Percentiles rank a stretch among this genome's conserved stretches.
Conservation (phyloP, 2,797 vertebrate genomes). For the Erithacus rubecula region DNA sequence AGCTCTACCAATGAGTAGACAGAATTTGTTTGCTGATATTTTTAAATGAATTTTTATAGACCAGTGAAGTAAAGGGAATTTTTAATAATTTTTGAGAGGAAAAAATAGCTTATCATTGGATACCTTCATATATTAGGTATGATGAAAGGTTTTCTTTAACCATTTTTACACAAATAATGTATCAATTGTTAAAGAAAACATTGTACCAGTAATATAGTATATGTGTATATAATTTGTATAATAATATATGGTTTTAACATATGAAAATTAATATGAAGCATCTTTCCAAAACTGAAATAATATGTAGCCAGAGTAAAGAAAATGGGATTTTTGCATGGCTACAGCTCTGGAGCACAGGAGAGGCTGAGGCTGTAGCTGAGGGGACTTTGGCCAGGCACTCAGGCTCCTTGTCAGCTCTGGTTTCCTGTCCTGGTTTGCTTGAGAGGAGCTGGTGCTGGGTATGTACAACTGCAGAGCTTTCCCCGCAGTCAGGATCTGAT, state of each 20-base stretch:
- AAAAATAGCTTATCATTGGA: not conserved
- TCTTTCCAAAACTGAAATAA: not conserved
- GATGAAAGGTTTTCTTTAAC: not conserved
- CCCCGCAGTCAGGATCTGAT: fast-evolving
- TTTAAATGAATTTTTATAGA: not conserved
- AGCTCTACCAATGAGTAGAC: not conserved
- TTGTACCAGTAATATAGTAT: not conserved
- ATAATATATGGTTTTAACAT: not conserved
- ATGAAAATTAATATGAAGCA: not conserved
- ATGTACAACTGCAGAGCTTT: not conserved
- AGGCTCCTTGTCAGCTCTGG: fast-evolving
- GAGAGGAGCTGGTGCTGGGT: not conserved
- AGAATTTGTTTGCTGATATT: not conserved
- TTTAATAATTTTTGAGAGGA: not conserved
- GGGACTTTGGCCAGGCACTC: not conserved
- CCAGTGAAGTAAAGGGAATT: not conserved
- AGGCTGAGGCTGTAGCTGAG: not conserved
- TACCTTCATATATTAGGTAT: not conserved
- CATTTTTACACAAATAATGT: not conserved
- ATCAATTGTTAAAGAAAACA: not conserved
- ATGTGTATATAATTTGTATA: not conserved
- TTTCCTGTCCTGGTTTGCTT: not conserved
- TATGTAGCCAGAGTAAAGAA: not conserved
- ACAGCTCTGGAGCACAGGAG: not conserved
- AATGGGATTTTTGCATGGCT: not conserved